A percentile compares a stretch with the other conserved stretches of the same genome.
These are phyloP conservation scores for Emydura subglobosa DNA, from an alignment of 2,113 vertebrate species.

Conservation along the genomic window DNA sequence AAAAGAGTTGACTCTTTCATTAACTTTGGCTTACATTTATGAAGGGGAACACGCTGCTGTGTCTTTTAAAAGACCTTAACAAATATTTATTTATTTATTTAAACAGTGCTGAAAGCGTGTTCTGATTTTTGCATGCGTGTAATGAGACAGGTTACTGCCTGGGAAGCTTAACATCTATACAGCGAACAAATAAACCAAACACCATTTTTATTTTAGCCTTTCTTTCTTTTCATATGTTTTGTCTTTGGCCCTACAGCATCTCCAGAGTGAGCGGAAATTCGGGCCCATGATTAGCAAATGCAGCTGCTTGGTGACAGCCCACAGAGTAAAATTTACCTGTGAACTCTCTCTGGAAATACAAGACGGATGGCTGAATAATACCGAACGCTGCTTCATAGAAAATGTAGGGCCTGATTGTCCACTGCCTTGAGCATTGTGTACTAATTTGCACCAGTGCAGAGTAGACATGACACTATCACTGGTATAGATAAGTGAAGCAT, in stretches of 20 bases:
- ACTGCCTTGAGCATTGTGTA: not conserved
- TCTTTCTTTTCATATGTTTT: fast-evolving
- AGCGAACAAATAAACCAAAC: constrained; percentile 28
- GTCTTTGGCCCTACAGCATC: not conserved
- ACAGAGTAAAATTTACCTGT: fast-evolving
- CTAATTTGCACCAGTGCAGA: fast-evolving
- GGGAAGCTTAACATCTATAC: not conserved
- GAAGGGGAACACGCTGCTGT: constrained; percentile 64
- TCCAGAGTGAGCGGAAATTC: not conserved
- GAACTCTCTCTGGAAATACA: fast-evolving
- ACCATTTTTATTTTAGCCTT: not conserved
- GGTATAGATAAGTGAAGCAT: not conserved
- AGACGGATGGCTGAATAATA: not conserved
- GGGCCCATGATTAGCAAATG: fast-evolving
- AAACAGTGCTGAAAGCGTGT: constrained; percentile 1
- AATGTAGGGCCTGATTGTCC: fast-evolving
- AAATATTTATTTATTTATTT: constrained; percentile 61
- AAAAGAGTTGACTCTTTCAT: constrained; percentile 64
- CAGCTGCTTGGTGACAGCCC: not conserved
- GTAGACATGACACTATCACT: fast-evolving
- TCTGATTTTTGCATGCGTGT: constrained; percentile 31
- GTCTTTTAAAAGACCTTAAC: constrained; percentile 68
- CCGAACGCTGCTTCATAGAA: fast-evolving
- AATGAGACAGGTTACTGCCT: not conserved
- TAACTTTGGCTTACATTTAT: constrained; percentile 71